Percentiles rank a stretch among this genome's conserved stretches.
Evolutionary conservation across 2,113 vertebrate genomes (phyloP).

Genomic region (Neotoma lepida): DNA sequence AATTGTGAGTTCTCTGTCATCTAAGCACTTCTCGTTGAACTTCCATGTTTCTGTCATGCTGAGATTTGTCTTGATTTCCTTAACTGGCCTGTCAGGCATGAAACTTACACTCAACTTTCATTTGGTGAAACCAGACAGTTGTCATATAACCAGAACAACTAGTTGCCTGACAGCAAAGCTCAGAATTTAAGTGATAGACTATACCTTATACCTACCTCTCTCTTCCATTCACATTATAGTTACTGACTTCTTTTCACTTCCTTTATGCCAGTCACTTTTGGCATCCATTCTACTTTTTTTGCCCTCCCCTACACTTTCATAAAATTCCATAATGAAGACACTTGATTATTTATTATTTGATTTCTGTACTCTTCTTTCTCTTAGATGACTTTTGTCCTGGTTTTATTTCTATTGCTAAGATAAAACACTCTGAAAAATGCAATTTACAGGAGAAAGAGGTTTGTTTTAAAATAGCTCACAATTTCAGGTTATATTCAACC

Average conservation of each 20-base stretch:
- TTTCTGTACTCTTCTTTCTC: background rate
- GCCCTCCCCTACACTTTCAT: background rate
- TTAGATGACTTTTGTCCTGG: background rate
- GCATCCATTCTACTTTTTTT: background rate
- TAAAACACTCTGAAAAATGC: background rate
- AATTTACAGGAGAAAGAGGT: background rate
- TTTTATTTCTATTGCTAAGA: background rate
- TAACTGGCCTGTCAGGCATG: background rate
- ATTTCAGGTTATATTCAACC: background rate
- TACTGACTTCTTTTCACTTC: background rate
- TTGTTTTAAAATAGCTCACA: background rate
- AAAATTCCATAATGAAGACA: background rate
- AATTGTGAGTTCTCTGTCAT: conserved; percentile 13
- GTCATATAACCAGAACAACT: conserved; percentile 35
- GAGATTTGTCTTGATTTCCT: conserved; percentile 16
- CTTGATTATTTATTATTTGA: background rate
- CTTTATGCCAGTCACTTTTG: background rate
- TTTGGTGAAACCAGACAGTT: background rate
- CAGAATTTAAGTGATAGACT: background rate
- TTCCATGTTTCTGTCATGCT: conserved; percentile 8
- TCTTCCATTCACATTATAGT: background rate
- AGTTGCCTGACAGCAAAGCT: background rate
- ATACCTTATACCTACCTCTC: background rate
- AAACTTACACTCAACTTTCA: conserved; percentile 15
- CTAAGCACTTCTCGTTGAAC: background rate